These are phyloP conservation scores for Pogoniulus pusillus DNA, from an alignment of 2,797 vertebrate species.

Conservation along the genomic window DNA sequence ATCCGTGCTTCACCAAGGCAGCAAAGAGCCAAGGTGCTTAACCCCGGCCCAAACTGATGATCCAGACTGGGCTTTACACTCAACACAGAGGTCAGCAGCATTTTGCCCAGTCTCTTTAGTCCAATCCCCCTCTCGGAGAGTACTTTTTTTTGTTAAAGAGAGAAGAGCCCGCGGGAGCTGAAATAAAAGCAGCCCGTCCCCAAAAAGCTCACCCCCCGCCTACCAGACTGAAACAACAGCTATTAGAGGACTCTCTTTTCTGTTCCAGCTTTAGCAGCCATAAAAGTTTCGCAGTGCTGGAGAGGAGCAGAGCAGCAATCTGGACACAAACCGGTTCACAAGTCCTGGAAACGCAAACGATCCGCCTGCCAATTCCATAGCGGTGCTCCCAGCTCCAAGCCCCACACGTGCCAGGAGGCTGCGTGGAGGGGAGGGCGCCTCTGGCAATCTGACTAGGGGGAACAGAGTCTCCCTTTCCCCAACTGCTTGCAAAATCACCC, in stretches of 20 bases:
- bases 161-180: background rate
- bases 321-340: slow-evolving; percentile 60
- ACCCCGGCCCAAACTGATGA: rapidly evolving
- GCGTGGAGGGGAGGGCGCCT: background rate
- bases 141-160: background rate
- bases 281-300: background rate
- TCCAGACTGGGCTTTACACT: background rate
- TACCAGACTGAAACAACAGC: background rate
- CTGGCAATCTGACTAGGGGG: rapidly evolving
- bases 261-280: background rate
- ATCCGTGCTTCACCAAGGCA: background rate
- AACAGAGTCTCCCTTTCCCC: background rate
- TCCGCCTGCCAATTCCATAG: slow-evolving; percentile 37
- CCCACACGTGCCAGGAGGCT: background rate
- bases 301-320: slow-evolving; percentile 47
- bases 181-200: background rate
- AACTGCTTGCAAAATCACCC: background rate
- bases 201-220: background rate
- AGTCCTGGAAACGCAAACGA: slow-evolving; percentile 38
- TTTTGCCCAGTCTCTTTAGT: background rate
- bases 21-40: background rate
- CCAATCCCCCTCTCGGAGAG: rapidly evolving
- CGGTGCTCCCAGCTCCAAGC: background rate
- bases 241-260: background rate
- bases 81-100: rapidly evolving